These are phyloP conservation scores for Lethocerus indicus DNA, from an alignment of 1,140 invertebrate genomes.

Conservation along the genomic window DNA sequence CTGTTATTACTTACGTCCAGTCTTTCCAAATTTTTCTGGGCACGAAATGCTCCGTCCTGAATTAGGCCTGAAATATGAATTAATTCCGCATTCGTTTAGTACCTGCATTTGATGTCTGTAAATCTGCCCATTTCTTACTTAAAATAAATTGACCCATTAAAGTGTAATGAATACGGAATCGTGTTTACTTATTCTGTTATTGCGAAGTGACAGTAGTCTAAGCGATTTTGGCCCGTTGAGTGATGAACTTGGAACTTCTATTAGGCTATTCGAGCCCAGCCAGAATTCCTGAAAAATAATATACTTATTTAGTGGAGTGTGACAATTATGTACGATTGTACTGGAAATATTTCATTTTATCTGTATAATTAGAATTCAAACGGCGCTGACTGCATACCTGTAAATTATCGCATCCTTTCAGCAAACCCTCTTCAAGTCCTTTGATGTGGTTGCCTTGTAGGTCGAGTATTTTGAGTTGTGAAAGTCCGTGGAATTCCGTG, in stretches of 20 bases:
- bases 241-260: slow-evolving; percentile 50
- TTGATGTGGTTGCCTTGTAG: slow-evolving; percentile 60
- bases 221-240: slow-evolving; percentile 59
- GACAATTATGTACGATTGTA: too few species aligned
- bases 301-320: background rate
- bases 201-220: slow-evolving; percentile 47
- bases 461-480: slow-evolving; percentile 52
- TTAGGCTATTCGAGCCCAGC: slow-evolving; percentile 60
- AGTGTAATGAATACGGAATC: too few species aligned
- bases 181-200: slow-evolving; percentile 63
- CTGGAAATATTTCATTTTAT: too few species aligned
- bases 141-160: too few species aligned
- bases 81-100: too few species aligned
- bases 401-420: slow-evolving; percentile 63
- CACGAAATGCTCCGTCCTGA: slow-evolving; percentile 41
- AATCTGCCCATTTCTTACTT: too few species aligned
- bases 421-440: slow-evolving; percentile 64
- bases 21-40: slow-evolving; percentile 40
- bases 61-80: slow-evolving; percentile 35
- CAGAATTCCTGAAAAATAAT: slow-evolving; percentile 47
- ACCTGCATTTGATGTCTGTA: too few species aligned
- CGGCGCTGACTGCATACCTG: too few species aligned
- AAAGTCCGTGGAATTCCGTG: slow-evolving; percentile 60
- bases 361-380: too few species aligned
- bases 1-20: slow-evolving; percentile 63